phyloP scores from a whole-genome alignment of 2,797 vertebrate species.

The Coregonus suidteri region DNA sequence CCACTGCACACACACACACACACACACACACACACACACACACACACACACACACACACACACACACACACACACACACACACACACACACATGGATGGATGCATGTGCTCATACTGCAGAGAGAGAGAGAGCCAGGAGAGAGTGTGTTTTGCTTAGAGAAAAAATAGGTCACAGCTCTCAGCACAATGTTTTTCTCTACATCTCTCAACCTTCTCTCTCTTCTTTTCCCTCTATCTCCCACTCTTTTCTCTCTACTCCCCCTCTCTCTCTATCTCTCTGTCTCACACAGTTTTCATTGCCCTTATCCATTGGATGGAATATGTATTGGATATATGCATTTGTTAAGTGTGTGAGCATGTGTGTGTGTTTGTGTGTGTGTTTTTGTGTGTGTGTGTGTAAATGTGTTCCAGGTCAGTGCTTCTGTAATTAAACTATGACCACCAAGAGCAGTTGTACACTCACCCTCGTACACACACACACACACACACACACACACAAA shows the following conservation, averaged over 20 bases:
- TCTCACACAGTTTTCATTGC: conserved; percentile 1
- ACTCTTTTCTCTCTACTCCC: background rate
- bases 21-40: background rate
- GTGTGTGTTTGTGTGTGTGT: too few species aligned
- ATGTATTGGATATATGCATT: background rate
- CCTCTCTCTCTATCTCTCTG: conserved; percentile 18
- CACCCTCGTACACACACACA: background rate
- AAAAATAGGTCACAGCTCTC: conserved; percentile 73
- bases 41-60: too few species aligned
- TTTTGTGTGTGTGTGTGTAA: background rate
- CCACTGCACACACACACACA: too few species aligned
- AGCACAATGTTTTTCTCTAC: conserved; percentile 23
- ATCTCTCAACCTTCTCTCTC: conserved; percentile 4
- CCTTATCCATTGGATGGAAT: conserved; percentile 13
- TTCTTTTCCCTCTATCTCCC: background rate
- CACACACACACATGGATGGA: background rate
- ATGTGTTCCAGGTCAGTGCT: conserved; percentile 63
- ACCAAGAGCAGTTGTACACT: conserved; percentile 51
- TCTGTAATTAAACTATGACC: conserved; percentile 57
- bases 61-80: background rate
- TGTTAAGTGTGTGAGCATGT: conserved; percentile 26
- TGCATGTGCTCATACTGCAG: background rate
- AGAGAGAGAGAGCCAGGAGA: conserved; percentile 45
- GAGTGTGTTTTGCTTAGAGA: conserved; percentile 63
- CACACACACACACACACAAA: background rate